These are phyloP conservation scores for Teleopsis dalmanni DNA, from an alignment of 1,140 invertebrate species.

Conservation along the genomic window DNA sequence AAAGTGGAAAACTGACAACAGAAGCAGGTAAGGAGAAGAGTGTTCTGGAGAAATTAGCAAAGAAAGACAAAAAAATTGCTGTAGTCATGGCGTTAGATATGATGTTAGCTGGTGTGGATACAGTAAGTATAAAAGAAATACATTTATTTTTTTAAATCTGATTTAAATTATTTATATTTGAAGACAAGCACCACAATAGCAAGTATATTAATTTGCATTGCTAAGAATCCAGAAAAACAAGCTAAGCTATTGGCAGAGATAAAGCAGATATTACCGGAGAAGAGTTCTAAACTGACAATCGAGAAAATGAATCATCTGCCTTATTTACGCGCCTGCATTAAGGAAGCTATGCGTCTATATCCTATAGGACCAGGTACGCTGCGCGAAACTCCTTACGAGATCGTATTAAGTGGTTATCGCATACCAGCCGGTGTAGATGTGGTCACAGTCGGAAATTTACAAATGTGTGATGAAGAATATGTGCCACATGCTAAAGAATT, in stretches of 20 bases:
- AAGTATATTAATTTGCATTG: conserved; percentile 43
- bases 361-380: conserved; percentile 47
- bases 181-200: conserved; percentile 21
- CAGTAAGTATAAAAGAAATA: conserved; percentile 23
- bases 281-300: conserved; percentile 48
- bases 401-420: conserved; percentile 50
- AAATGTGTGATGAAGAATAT: conserved; percentile 43
- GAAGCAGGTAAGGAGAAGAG: conserved; percentile 28
- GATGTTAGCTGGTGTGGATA: conserved; percentile 42
- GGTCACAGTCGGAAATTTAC: conserved; percentile 34
- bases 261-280: conserved; percentile 46
- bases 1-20: conserved; percentile 11
- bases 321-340: conserved; percentile 59
- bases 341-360: conserved; percentile 52
- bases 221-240: conserved; percentile 66
- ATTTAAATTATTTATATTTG: neutral
- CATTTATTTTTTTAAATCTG: neutral
- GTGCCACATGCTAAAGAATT: conserved; percentile 47
- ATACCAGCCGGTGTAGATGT: conserved; percentile 49
- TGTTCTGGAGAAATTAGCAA: conserved; percentile 43
- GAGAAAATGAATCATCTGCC: conserved; percentile 50
- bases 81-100: conserved; percentile 44
- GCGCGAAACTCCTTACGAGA: conserved; percentile 46
- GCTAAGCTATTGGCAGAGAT: conserved; percentile 64
- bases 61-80: conserved; percentile 45